Conservation (phyloP, 2,888 invertebrate genomes). For the Hydropsyche betteni region DNA sequence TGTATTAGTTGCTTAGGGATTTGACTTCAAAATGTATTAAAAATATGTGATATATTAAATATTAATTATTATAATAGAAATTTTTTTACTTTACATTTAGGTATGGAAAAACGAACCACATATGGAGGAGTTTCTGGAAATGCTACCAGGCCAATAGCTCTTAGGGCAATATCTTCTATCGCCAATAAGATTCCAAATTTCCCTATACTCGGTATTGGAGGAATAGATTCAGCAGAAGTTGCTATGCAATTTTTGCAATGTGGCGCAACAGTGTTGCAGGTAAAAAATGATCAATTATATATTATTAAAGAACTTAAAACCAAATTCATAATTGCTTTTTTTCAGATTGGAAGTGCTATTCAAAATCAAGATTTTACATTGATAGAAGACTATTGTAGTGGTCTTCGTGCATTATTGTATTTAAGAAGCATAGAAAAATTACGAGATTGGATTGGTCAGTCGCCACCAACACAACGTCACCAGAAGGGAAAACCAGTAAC, state of each 20-base stretch:
- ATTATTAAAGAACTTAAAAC: not conserved
- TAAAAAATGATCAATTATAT: conserved; percentile 55
- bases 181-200: conserved; percentile 85
- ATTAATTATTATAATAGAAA: not conserved
- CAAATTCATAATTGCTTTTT: conserved; percentile 23
- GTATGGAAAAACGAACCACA: conserved; percentile 79
- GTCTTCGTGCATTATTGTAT: conserved; percentile 87
- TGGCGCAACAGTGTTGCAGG: conserved; percentile 92
- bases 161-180: conserved; percentile 90
- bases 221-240: conserved; percentile 95
- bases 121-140: conserved; percentile 96
- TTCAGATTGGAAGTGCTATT: conserved; percentile 91
- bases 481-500: conserved; percentile 92
- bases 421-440: conserved; percentile 73
- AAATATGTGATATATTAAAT: not conserved
- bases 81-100: conserved; percentile 53
- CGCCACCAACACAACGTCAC: conserved; percentile 88
- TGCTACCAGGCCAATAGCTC: conserved; percentile 93
- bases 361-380: conserved; percentile 99
- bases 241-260: conserved; percentile 94
- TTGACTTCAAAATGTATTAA: no score
- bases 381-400: conserved; percentile 92
- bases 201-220: conserved; percentile 95
- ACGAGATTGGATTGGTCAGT: conserved; percentile 90
- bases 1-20: not conserved